Evolutionary conservation across 2,113 vertebrate species (phyloP).

Genomic region (Promerops cafer): DNA sequence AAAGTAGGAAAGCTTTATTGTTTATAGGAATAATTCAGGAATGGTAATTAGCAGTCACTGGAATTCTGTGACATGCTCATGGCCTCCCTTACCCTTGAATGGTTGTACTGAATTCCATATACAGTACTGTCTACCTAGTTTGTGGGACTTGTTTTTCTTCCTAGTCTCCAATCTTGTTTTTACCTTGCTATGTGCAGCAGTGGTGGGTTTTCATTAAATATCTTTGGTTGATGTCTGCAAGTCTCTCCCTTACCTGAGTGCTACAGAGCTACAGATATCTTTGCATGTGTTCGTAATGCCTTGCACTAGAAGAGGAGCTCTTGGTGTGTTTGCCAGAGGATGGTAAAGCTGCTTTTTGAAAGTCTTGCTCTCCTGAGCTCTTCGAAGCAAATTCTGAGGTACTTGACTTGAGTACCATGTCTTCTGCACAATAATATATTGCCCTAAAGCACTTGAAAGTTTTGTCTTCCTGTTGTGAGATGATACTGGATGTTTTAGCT

Average conservation of each 20-base stretch:
- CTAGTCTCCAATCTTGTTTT: background rate
- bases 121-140: background rate
- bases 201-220: background rate
- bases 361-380: background rate
- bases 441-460: background rate
- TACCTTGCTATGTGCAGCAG: background rate
- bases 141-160: background rate
- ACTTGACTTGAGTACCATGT: background rate
- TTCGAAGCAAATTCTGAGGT: background rate
- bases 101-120: background rate
- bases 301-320: background rate
- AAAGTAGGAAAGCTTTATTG: background rate
- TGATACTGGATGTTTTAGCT: background rate
- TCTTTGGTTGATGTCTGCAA: background rate
- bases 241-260: background rate
- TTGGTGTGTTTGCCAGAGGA: background rate
- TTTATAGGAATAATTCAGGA: background rate
- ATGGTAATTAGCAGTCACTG: background rate
- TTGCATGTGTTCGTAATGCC: background rate
- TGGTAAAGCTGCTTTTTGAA: background rate
- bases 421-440: background rate
- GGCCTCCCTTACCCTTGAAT: background rate
- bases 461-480: background rate
- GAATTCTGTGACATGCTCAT: background rate
- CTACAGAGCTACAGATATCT: background rate